Evolutionary conservation across 2,113 vertebrate genomes (phyloP), one percentile per base, ranked within the genome.

Genomic region (Amphiprion percula): DNA sequence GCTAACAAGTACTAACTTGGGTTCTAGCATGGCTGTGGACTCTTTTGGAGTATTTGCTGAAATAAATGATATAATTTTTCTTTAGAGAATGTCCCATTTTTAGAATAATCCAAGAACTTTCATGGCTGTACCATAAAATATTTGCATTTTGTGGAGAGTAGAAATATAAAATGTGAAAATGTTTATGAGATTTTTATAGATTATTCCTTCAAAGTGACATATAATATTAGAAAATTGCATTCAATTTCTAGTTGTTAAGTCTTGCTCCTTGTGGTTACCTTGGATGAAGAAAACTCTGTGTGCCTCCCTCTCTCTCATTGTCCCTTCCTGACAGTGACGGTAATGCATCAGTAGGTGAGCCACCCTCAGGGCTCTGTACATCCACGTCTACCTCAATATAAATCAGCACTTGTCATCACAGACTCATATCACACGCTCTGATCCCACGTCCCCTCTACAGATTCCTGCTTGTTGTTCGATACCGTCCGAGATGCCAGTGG

Each of bases 391-490:
- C 74, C 87, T 90, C 73, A 91, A 94, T 95, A 88, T 89, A 93
- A 92, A 91, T 95, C 95, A 95, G 90, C 91, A 87, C 91, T 86
- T 94, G 94, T 95, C 94, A 94, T 94, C 92, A 68, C 84, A 81
- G 75, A 83, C 92, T 94, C 93, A 95, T 94, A 94, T 93, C 90
- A 92, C 93, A 89, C 83, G 68, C 90, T 87, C 92, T 89, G 89
- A 93, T 90, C 82, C 86, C 88, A 82, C 44, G 64, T 88, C 88
- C 79, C 84, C 90, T 82, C 75, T 63, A 73, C 87, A 73, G 74
- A 74, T 66, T 84, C 77, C 74, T 84, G 79, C 71, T 81, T 79
- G 77, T 62, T 70, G 71, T 79, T 88, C 41, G 61, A 86, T 89
- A 82, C 70, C 50, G 10, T 89, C 68, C 59, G 24, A 90, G 85